These are phyloP conservation scores for Chalcis sispes DNA, from an alignment of 2,888 invertebrate species.

Conservation along the genomic window DNA sequence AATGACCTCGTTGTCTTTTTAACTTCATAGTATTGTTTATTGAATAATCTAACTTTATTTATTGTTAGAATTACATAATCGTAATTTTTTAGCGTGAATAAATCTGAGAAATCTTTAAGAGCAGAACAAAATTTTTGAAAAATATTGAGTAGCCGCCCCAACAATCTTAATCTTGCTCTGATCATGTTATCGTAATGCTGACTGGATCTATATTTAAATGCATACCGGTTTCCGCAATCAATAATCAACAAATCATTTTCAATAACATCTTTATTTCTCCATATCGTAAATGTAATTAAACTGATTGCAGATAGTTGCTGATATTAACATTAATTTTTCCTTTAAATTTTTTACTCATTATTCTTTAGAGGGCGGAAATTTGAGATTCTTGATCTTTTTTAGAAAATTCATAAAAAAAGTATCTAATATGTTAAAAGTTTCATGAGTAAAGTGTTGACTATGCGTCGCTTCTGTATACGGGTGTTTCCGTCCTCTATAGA, in stretches of 20 bases:
- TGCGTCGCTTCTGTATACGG: no score
- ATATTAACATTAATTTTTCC: no score
- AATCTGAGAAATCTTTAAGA: not conserved
- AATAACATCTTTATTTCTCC: not conserved
- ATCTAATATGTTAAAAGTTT: no score
- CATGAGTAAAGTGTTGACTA: no score
- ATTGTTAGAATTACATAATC: not conserved
- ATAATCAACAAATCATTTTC: not conserved
- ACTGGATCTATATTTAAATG: not conserved
- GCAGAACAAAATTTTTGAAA: not conserved
- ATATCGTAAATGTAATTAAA: no score
- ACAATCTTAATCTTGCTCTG: not conserved
- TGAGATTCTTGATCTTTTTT: no score
- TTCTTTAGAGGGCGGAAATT: no score
- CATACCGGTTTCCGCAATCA: not conserved
- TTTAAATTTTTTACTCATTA: no score
- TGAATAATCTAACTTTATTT: not conserved
- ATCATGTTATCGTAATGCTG: slow-evolving; percentile 2
- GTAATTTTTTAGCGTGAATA: not conserved
- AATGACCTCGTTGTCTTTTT: no score
- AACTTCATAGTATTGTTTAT: no score
- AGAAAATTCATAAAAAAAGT: no score
- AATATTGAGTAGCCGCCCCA: not conserved
- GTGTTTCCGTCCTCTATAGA: not conserved
- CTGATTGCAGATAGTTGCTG: no score